Base-by-base conservation (phyloP, 2,113 vertebrate genomes). In the Rana temporaria region DNA sequence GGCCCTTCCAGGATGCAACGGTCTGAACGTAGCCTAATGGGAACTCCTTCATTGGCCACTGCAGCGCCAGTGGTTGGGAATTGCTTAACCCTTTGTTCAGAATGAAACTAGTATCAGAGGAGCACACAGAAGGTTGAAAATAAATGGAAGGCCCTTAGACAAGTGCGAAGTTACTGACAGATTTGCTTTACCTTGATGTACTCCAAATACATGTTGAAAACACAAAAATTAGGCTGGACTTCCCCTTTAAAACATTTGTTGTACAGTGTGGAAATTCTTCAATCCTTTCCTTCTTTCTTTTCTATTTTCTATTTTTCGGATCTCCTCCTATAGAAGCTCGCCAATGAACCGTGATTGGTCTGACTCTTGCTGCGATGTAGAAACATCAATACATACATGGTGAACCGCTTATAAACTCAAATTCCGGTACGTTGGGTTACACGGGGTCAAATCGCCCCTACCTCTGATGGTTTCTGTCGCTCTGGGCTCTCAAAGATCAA, bases 401-500 rank as follows among this genome's bases (percentile, higher is more conserved):
- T 48, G 6, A 69, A 14, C 48, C 5, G 19, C 7, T 42, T 70
- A 16, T 53, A 18, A 17, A 19, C 67, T 15, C 2, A 6, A 48
- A 38, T 14, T 68, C 65, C 0, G 42, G 42, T 48, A 11, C 12
- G 60, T 20, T 63, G 20, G 60, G 22, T 24, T 63, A 26, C 20
- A 62, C 2, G n/a, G 42, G 59, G 59, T 62, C 17, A 60, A 6
- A 3, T 20, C 8, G 6, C 11, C 11, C 2, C 59, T 59, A 16
- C 55, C 26, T 30, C n/a, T 60, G 19, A n/a, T 20, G 2, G 9
- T 59, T 73, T 32, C 30, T 60, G 53, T 55, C 26, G 17, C 48
- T 19, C 30, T 79, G 24, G 2, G 22, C 56, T 67, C 48, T n/a
- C 24, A 69, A 60, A 22, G 34, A 79, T 69, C 32, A 60, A 32